Conservation (phyloP, 2,797 vertebrate genomes). For the Poecilia wingei region DNA sequence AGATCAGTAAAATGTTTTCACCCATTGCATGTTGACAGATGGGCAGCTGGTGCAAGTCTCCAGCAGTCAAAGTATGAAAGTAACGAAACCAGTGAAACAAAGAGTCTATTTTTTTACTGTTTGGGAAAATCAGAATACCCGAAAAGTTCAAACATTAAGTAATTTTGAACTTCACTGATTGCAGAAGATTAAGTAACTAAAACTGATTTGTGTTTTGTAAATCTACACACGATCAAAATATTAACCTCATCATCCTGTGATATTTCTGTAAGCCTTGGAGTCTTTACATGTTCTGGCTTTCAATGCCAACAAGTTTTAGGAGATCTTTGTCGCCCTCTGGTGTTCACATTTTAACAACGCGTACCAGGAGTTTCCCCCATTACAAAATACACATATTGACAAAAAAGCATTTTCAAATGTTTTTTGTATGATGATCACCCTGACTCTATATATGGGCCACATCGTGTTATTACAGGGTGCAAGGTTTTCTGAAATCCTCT, state of each 20-base stretch:
- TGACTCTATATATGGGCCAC: too few species aligned
- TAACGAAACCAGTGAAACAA: not conserved
- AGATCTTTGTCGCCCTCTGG: conserved; percentile 3
- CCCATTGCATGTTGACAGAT: not conserved
- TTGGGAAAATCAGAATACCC: not conserved
- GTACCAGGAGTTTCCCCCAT: not conserved
- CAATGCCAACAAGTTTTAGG: not conserved
- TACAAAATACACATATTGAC: not conserved
- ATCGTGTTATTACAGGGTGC: too few species aligned
- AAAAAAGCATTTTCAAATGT: too few species aligned
- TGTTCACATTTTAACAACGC: not conserved
- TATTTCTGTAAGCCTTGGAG: not conserved
- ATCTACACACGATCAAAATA: not conserved
- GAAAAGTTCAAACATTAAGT: not conserved
- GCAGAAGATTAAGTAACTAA: not conserved
- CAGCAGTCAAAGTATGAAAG: too few species aligned
- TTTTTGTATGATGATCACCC: too few species aligned
- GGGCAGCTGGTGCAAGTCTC: not conserved
- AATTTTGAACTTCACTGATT: not conserved
- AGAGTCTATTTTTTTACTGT: not conserved
- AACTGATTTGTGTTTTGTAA: not conserved
- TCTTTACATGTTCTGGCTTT: not conserved
- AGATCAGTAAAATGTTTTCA: not conserved
- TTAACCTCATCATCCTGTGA: not conserved
- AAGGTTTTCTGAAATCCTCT: too few species aligned